Evolutionary conservation across 2,888 invertebrate genomes (phyloP), one percentile per base, ranked within the genome.

Genomic region (Metallyticus violacea): DNA sequence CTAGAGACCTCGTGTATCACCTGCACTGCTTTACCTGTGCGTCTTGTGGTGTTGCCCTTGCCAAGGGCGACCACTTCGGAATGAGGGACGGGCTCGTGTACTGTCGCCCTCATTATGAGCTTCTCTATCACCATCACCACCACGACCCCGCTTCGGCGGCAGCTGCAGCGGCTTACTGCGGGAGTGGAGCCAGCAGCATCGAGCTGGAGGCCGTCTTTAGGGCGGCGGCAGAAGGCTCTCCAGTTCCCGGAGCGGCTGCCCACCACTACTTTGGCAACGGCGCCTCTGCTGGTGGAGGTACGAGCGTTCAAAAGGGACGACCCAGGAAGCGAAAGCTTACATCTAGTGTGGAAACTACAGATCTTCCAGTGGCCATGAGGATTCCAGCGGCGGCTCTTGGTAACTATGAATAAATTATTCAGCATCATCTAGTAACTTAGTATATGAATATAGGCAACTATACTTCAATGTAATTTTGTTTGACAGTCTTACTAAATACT

Each of bases 51-150:
- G 94, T 95, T 77, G 94, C 96, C 85, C 93, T 98, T 88, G 95
- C 96, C 88, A 97, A 97, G 90, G 98, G 98, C 27, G 98, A 98
- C 90, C 96, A 97, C 89, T 98, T 98, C 91, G 98, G 98, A 40
- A 96, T 98, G 94, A 94, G 96, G 88, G 96, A 96, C 89, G 96
- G 96, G 85, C 93, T 96, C 88, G 95, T 97, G 29, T 94, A 93
- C 91, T 94, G 94, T 90, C 91, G 95, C 90, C 94, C 94, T 40
- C 96, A 96, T 92, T 96, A 95, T 92, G 95, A 96, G 91, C 92
- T 95, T 89, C 92, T 95, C 89, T 92, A 89, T 88, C 88, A 81
- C 89, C 89, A 81, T 88, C 88, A 88, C 88, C 81, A 62, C 15
- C 40, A 62, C 40, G 40, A 62, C 40, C 40, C 40, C 22, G 40